Evolutionary conservation across 2,797 vertebrate genomes (phyloP), one percentile per base, ranked within the genome.

Genomic region (Threskiornis aethiopicus): DNA sequence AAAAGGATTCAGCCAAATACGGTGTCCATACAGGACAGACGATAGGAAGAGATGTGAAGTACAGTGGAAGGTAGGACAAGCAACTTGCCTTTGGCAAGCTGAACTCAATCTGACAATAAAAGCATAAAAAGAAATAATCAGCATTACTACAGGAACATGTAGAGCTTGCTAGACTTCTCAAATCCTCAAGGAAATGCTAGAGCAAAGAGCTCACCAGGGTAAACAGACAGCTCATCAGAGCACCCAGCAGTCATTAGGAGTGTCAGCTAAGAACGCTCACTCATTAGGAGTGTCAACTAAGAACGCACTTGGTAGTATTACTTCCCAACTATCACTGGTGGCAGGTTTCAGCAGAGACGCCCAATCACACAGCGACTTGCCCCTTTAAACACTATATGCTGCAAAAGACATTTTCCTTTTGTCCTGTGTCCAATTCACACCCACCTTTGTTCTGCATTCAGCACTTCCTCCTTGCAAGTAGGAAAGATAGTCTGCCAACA

Each of bases 211-310:
- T 78, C 54, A 9, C 14, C 79, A 57, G 46, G 13, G 46, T 14
- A 29, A 39, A 16, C 1, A 17, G 41, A 39, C 26, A 84, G 61
- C 47, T 72, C 26, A 14, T 33, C 41, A 39, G 62, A 51, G n/a
- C 1, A 1, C 37, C 47, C 14, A 0, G 17, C 17, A 28, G 49
- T 4, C 25, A 9, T 6, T 5, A n/a, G 70, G 35, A 47, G 44
- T 1, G 5, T 24, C 52, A 64, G 75, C 41, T 70, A 44, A n/a
- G 61, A 66, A 54, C 1, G 4, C 47, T 20, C 17, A 25, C 44
- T 4, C 25, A 9, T 6, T 5, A n/a, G 70, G 35, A 47, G 49
- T 1, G 5, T 24, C 52, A 64, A 66, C 41, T 70, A 44, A n/a
- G 61, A 66, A 54, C 1, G 4, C 47, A 8, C 1, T 28, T 1